Conservation (phyloP, 2,113 vertebrate species). For the Galbula dea region DNA sequence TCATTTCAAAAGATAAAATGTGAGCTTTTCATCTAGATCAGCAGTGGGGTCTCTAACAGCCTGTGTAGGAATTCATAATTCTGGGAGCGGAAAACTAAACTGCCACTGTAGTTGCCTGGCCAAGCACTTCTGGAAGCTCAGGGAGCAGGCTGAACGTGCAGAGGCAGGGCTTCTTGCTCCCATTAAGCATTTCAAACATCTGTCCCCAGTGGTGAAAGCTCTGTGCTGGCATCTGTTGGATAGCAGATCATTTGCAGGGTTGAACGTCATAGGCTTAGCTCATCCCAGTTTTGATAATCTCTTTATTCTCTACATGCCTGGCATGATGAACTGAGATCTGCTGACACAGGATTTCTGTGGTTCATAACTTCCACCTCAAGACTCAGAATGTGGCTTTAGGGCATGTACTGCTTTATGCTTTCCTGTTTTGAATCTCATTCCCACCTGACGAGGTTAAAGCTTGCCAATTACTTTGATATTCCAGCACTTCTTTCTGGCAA, state of each 20-base stretch:
- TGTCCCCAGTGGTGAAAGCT: neutral
- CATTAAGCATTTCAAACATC: conserved; percentile 1
- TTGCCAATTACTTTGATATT: neutral
- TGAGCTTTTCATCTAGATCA: neutral
- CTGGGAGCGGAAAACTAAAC: neutral
- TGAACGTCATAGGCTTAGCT: neutral
- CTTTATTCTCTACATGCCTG: conserved; percentile 13
- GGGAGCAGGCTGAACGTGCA: neutral
- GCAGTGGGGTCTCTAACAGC: neutral
- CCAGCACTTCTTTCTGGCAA: neutral
- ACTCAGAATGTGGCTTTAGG: neutral
- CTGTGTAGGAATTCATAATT: neutral
- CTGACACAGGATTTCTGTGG: neutral
- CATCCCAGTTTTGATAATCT: conserved; percentile 20
- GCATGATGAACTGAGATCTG: neutral
- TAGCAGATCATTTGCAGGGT: neutral
- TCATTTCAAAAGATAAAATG: neutral
- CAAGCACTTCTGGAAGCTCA: neutral
- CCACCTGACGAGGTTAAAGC: neutral
- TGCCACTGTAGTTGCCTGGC: neutral
- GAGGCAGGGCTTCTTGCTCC: neutral
- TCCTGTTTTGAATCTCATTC: neutral
- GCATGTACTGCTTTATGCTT: neutral
- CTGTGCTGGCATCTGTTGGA: conserved; percentile 1
- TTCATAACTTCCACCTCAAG: neutral